Conservation (phyloP, 2,113 vertebrate species). For the Psittacula cyanocephala region DNA sequence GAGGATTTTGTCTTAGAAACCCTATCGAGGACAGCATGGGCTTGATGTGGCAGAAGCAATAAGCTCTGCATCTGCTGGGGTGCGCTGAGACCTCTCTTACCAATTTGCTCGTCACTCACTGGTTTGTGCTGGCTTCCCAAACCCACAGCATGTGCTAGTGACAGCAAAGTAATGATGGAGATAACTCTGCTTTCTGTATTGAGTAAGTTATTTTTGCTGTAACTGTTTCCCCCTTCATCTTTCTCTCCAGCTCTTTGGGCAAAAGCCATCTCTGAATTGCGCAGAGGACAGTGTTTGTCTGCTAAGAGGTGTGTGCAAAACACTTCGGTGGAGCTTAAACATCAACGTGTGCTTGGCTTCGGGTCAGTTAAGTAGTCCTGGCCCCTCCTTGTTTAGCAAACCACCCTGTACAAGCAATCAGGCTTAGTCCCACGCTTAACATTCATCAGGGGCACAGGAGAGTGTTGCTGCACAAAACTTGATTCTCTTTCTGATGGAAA, state of each 20-base stretch:
- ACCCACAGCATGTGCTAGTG: rapidly evolving
- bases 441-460: neutral
- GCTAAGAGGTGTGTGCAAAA: neutral
- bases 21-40: neutral
- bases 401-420: neutral
- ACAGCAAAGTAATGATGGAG: neutral
- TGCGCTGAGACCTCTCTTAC: neutral
- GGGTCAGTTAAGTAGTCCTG: neutral
- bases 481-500: neutral
- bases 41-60: neutral
- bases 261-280: neutral
- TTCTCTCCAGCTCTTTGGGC: neutral
- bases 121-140: neutral
- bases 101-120: rapidly evolving
- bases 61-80: neutral
- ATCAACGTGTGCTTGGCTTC: neutral
- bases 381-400: neutral
- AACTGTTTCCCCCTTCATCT: neutral
- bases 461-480: neutral
- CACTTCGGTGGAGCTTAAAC: neutral
- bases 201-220: neutral
- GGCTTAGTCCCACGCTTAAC: neutral
- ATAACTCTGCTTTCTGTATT: neutral
- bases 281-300: neutral
- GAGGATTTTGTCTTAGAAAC: neutral